Percentiles rank a stretch among this genome's conserved stretches.
Conservation (phyloP, 2,113 vertebrate species). For the Hippolais icterina region DNA sequence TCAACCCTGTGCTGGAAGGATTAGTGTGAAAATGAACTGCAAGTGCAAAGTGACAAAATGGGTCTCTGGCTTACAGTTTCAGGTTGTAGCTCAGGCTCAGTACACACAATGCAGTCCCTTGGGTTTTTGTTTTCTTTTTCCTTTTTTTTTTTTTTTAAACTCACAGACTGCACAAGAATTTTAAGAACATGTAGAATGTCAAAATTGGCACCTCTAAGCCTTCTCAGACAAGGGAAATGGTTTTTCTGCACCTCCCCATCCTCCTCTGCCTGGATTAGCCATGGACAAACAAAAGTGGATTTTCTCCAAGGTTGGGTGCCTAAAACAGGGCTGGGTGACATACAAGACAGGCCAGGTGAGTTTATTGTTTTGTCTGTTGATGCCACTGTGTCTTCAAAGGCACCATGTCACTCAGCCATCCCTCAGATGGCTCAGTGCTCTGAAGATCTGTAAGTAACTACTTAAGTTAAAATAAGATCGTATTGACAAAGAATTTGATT, state of each 20-base stretch:
- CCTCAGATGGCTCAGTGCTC: background rate
- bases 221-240: background rate
- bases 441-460: background rate
- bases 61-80: background rate
- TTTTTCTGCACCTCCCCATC: slow-evolving; percentile 15
- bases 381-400: slow-evolving; percentile 6
- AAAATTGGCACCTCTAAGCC: slow-evolving; percentile 66
- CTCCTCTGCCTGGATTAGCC: slow-evolving; percentile 35
- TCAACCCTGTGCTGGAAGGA: background rate
- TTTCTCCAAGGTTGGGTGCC: background rate
- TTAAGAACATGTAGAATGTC: slow-evolving; percentile 49
- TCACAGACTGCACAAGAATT: slow-evolving; percentile 42
- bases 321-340: background rate
- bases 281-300: slow-evolving; percentile 46
- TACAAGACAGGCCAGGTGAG: slow-evolving; percentile 55
- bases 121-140: background rate
- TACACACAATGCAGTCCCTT: background rate
- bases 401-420: background rate
- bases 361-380: slow-evolving; percentile 62
- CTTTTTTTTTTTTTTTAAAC: background rate
- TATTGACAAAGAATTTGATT: background rate
- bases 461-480: background rate
- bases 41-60: slow-evolving; percentile 8
- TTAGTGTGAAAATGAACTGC: slow-evolving; percentile 34
- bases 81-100: background rate